A percentile compares a stretch with the other conserved stretches of the same genome.
phyloP scores from a whole-genome alignment of 2,113 vertebrate species.

The Sturnira hondurensis region DNA sequence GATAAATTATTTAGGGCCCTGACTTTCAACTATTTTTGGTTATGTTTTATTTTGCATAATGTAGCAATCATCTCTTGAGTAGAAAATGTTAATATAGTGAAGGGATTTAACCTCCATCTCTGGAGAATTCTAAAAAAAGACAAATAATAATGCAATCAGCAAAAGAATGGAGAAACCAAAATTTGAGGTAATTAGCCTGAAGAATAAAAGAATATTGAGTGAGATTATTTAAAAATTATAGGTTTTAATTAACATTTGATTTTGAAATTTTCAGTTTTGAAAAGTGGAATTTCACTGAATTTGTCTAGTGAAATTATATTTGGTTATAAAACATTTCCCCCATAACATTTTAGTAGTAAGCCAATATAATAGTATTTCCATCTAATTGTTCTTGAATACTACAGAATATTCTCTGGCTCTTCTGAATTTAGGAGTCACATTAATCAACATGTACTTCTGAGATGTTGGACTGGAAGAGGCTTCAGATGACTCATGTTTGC shows the following conservation, averaged over 20 bases:
- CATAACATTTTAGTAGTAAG: neutral
- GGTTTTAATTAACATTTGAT: slow-evolving; percentile 37
- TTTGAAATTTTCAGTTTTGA: slow-evolving; percentile 35
- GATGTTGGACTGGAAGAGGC: rapidly evolving
- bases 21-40: slow-evolving; percentile 62
- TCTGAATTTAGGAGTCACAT: neutral
- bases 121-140: slow-evolving; percentile 20
- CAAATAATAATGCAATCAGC: slow-evolving; percentile 55
- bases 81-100: slow-evolving; percentile 47
- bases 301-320: neutral
- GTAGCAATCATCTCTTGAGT: slow-evolving; percentile 48
- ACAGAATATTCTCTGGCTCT: neutral
- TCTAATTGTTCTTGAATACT: neutral
- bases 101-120: neutral
- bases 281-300: neutral
- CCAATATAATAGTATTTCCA: neutral
- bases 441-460: neutral
- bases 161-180: slow-evolving; percentile 27
- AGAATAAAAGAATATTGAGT: slow-evolving; percentile 58
- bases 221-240: slow-evolving; percentile 67
- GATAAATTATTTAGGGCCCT: slow-evolving; percentile 43
- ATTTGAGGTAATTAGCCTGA: slow-evolving; percentile 51
- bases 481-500: neutral
- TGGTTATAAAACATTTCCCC: neutral
- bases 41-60: slow-evolving; percentile 64